A percentile compares a stretch with the other conserved stretches of the same genome.
phyloP scores from a whole-genome alignment of 2,888 invertebrate species.

The Cryptus viduatorius region DNA sequence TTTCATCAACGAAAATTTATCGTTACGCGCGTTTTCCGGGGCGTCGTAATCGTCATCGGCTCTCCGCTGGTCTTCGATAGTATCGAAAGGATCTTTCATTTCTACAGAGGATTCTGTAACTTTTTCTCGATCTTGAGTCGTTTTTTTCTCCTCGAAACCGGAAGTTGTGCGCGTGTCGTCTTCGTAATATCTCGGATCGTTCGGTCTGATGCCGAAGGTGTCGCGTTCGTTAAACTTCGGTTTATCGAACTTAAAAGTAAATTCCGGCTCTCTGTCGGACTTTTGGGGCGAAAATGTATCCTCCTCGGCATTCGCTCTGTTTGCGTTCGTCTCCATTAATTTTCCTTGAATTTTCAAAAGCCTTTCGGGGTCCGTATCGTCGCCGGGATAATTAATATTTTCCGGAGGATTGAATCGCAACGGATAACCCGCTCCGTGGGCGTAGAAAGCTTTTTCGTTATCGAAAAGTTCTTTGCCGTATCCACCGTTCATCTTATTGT shows the following conservation, averaged over 20 bases:
- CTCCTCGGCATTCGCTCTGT: conserved; percentile 14
- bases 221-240: conserved; percentile 71
- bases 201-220: conserved; percentile 83
- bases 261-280: conserved; percentile 72
- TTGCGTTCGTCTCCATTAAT: conserved; percentile 19
- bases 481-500: conserved; percentile 48
- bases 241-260: conserved; percentile 79
- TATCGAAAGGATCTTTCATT: background rate
- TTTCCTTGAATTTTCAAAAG: conserved; percentile 45
- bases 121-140: conserved; percentile 6
- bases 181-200: conserved; percentile 84
- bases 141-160: conserved; percentile 3
- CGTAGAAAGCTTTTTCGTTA: conserved; percentile 53
- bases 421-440: conserved; percentile 28
- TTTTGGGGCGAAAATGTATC: background rate
- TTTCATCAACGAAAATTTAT: conserved; percentile 62
- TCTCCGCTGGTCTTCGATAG: background rate
- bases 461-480: conserved; percentile 51
- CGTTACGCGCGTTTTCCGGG: background rate
- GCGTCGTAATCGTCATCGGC: conserved; percentile 2
- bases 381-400: conserved; percentile 33
- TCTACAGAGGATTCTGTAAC: background rate
- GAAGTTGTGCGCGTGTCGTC: conserved; percentile 54
- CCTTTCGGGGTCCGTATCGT: conserved; percentile 35
- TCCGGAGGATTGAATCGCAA: conserved; percentile 12